Evolutionary conservation across 2,797 vertebrate species (phyloP), one percentile per base, ranked within the genome.

Genomic region (Eospalax fontanierii): DNA sequence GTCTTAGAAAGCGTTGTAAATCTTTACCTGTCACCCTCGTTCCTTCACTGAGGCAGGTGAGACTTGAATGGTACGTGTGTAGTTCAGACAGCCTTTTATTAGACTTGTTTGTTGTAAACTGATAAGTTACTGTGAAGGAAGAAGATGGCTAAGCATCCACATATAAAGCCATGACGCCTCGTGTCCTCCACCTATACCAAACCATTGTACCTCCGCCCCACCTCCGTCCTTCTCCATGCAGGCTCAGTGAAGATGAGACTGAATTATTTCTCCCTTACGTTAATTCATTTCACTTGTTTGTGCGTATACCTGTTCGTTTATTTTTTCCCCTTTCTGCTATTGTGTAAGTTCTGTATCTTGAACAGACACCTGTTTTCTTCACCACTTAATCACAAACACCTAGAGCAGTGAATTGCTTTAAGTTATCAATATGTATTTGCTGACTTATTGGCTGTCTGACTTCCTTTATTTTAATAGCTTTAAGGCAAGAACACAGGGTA

Each of bases 31-130:
- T 78, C 70, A 74, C n/a, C 38, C 28, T 79, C 21, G 91, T 92
- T 15, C 91, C 96, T 94, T 97, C 93, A 71, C 89, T 96, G 95
- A 88, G 79, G 89, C 96, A 95, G 33, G 40, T 94, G 71, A 96
- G 75, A 75, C 65, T 65, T 76, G 96, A 88, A 75, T 97, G 75
- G 28, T 70, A 74, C 1, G 14, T 79, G 2, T 91, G 93, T 26
- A 96, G 80, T 35, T 92, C 82, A 79, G 87, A 94, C 46, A 97
- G 70, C 28, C 43, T 94, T 78, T 54, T 79, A 43, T 18, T 38
- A 74, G 0, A 73, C 54, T 94, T 86, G 16, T 74, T 73, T 76
- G 76, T 16, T 43, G 59, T 79, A 71, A 96, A 65, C 59, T 87
- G 66, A 9, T 92, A 94, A 82, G 86, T 96, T 80, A 80, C 87